Base-by-base conservation (phyloP, 2,888 invertebrate genomes). In the Platycheirus rosarum region DNA sequence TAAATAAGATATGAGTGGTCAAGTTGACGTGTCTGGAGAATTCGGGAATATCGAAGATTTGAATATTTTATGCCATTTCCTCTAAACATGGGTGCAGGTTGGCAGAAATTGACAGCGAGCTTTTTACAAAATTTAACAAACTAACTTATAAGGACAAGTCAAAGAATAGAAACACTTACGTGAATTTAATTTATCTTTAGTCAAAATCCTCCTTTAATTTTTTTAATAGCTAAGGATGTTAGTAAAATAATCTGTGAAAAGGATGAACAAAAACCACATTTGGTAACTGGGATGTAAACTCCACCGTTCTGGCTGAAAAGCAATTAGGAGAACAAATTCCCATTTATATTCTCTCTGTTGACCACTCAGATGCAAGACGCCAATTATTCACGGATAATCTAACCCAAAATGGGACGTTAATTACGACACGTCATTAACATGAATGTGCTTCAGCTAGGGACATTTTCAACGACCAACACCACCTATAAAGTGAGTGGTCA, bases 371-470 rank as follows among this genome's bases (percentile, higher is more conserved):
- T 77, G 82, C 82, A 84, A 85, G 84, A 84, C 85, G 80, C 87
- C 89, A 89, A 89, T 90, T 90, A 90, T 88, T 89, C 88, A 89
- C 88, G 89, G 89, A 88, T 88, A 89, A 90, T 90, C 88, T 88
- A 89, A 88, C 88, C 88, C 88, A 86, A 87, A 89, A 89, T 89
- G 88, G 89, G 88, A 88, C 89, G 88, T 89, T 90, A 89, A 90
- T 90, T 90, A 89, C 89, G 84, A 85, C 85, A 85, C 86, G 87
- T 87, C 87, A 86, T 84, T 86, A 85, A 85, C 87, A 87, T 77
- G 77, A 73, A 71, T 44, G 60, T 69, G 26, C 42, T 60, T 71
- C 13, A 16, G 37, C 53, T 53, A 49, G 57, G 66, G 66, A 82
- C 66, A 82, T 40, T 82, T 66, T 75, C 42, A 70, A 69, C 68